Percentiles rank a stretch among this genome's conserved stretches.
These are phyloP conservation scores for Falcunculus frontatus DNA, from an alignment of 2,113 vertebrate genomes.

Conservation along the genomic window DNA sequence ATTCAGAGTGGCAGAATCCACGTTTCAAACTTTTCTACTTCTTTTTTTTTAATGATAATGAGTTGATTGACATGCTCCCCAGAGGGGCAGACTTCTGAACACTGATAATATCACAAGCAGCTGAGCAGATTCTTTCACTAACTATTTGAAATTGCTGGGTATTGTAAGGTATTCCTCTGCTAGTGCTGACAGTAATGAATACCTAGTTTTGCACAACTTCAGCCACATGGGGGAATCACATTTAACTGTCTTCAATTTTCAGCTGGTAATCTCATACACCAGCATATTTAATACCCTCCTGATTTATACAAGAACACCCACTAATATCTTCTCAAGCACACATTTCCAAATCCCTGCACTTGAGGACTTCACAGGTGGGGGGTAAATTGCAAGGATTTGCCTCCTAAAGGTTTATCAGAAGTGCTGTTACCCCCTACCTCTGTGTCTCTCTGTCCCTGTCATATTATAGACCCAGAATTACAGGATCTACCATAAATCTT, in stretches of 20 bases:
- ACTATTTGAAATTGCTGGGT: conserved; percentile 10
- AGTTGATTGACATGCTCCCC: conserved; percentile 17
- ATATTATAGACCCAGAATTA: background rate
- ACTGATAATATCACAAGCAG: background rate
- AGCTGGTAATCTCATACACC: conserved; percentile 17
- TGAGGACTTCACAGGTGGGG: background rate
- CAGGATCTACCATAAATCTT: background rate
- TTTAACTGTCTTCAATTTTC: conserved; percentile 40
- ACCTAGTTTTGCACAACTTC: conserved; percentile 11
- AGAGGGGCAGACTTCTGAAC: background rate
- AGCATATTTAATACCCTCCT: background rate
- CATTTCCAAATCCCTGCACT: background rate
- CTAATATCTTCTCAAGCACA: background rate
- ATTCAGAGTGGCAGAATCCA: background rate
- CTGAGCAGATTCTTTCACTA: conserved; percentile 1
- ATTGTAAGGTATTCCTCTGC: background rate
- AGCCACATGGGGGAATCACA: conserved; percentile 7
- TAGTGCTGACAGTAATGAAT: conserved; percentile 35
- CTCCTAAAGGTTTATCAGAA: background rate
- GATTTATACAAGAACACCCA: conserved; percentile 37
- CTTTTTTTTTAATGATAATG: background rate
- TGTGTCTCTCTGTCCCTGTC: background rate
- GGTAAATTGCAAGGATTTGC: conserved; percentile 4
- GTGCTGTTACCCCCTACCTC: background rate
- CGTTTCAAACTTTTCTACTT: background rate